Evolutionary conservation across 1,140 invertebrate species (phyloP).

Genomic region (Papilio glaucus): DNA sequence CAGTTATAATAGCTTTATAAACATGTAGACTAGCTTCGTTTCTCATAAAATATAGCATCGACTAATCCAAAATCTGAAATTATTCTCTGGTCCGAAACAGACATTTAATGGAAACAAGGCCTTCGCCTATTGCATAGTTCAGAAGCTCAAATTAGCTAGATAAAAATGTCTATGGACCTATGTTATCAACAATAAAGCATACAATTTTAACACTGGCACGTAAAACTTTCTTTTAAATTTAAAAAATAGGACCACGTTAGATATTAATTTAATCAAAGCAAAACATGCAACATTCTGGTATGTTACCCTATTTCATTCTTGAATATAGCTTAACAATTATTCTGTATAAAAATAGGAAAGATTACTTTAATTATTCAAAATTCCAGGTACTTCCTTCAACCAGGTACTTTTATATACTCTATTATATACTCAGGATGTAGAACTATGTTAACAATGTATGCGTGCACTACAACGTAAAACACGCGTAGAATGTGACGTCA

Average conservation of each 20-base stretch:
- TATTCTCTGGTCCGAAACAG: background rate
- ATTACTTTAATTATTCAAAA: background rate
- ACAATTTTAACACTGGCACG: background rate
- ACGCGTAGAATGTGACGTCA: too few relatives aligned
- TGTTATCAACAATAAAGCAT: background rate
- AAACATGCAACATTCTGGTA: background rate
- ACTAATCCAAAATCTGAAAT: background rate
- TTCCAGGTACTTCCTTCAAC: too few relatives aligned
- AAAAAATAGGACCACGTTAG: background rate
- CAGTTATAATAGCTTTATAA: slow-evolving; percentile 83
- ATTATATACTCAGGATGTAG: too few relatives aligned
- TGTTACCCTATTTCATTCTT: background rate
- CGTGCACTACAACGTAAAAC: too few relatives aligned
- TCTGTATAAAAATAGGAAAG: background rate
- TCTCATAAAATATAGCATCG: background rate
- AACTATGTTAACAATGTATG: too few relatives aligned
- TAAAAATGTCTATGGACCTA: background rate
- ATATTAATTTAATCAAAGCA: background rate
- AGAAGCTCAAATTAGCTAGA: background rate
- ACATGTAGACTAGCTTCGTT: slow-evolving; percentile 61
- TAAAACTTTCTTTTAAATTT: background rate
- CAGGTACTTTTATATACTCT: too few relatives aligned
- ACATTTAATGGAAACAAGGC: background rate
- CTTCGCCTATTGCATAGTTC: background rate
- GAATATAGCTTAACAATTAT: background rate